Evolutionary conservation across 2,888 invertebrate species (phyloP).

Genomic region (Tuta absoluta): DNA sequence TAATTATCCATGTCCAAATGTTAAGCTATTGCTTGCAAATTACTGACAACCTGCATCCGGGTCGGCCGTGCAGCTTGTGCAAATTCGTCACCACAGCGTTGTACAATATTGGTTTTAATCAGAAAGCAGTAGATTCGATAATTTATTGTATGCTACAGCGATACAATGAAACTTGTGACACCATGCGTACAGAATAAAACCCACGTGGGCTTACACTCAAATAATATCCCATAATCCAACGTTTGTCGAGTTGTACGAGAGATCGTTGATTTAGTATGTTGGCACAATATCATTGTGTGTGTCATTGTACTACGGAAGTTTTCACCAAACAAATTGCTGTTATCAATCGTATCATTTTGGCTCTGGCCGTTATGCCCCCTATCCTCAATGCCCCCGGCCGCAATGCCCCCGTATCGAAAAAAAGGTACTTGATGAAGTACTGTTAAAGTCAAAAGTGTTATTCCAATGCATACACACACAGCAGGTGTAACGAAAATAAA

Average conservation of each 20-base stretch:
- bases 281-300: conserved; percentile 49
- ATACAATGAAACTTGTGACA: neutral
- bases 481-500: no score
- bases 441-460: no score
- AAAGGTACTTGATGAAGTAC: no score
- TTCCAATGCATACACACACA: no score
- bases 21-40: conserved; percentile 50
- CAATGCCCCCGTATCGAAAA: no score
- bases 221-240: conserved; percentile 45
- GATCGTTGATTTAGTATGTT: conserved; percentile 65
- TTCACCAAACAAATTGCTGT: conserved; percentile 58
- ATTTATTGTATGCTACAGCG: neutral
- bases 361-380: conserved; percentile 52
- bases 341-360: conserved; percentile 65
- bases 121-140: neutral
- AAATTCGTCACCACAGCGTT: no score
- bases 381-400: no score
- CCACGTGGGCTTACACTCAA: conserved; percentile 26
- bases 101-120: neutral
- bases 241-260: conserved; percentile 56
- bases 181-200: neutral
- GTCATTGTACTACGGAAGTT: conserved; percentile 53
- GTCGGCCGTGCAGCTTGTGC: neutral
- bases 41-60: conserved; percentile 34
- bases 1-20: conserved; percentile 64